Percentiles rank a stretch among this genome's conserved stretches.
phyloP scores from a whole-genome alignment of 2,797 vertebrate genomes.

The Brachymystax lenok region DNA sequence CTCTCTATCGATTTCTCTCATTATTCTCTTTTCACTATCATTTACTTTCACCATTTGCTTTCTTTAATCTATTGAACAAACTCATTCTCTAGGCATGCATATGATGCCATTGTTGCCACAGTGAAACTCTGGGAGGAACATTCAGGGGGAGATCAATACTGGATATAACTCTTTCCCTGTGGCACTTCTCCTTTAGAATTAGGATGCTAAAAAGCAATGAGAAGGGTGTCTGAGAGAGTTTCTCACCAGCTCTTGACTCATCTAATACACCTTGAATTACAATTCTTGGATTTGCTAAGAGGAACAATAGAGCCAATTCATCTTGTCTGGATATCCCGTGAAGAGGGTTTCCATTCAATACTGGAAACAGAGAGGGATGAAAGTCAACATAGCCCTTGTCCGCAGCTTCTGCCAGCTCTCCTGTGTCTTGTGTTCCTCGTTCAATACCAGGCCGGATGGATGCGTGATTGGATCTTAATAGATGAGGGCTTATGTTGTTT shows the following conservation, averaged over 20 bases:
- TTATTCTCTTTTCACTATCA: background rate
- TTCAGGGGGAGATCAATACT: background rate
- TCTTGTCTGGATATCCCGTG: background rate
- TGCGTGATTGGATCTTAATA: background rate
- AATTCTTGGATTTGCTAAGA: background rate
- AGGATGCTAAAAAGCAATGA: background rate
- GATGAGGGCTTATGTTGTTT: background rate
- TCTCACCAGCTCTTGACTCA: background rate
- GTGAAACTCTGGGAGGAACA: background rate
- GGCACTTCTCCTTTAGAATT: background rate
- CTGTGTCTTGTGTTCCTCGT: background rate
- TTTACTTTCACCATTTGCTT: background rate
- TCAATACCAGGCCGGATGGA: background rate
- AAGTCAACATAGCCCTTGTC: background rate
- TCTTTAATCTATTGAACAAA: background rate
- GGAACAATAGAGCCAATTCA: background rate
- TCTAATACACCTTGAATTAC: constrained; percentile 3
- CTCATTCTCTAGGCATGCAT: background rate
- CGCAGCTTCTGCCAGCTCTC: background rate
- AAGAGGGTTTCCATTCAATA: background rate
- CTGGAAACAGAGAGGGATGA: background rate
- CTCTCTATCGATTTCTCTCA: background rate
- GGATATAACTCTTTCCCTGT: background rate
- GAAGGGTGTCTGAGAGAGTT: background rate
- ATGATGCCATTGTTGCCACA: background rate